phyloP scores from a whole-genome alignment of 2,888 invertebrate species.

The Hoplodrina ambigua region DNA sequence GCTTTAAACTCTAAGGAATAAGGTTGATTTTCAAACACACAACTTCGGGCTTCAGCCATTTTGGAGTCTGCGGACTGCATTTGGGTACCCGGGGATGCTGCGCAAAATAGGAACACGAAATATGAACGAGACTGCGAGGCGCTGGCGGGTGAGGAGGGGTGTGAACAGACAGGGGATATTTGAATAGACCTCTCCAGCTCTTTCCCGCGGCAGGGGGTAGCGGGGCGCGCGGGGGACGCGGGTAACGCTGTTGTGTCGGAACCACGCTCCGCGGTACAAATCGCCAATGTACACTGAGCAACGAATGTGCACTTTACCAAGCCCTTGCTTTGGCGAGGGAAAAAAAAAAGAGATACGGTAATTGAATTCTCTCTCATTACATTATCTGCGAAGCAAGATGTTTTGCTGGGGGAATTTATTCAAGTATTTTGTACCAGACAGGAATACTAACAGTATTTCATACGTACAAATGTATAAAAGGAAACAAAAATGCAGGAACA shows the following conservation, averaged over 20 bases:
- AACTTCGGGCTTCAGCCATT: constrained; percentile 72
- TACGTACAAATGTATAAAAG: constrained; percentile 29
- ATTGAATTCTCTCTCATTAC: constrained; percentile 88
- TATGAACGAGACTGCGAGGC: constrained; percentile 91
- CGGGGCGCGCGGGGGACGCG: constrained; percentile 67
- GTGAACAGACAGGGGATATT: constrained; percentile 88
- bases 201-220: constrained; percentile 77
- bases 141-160: constrained; percentile 87
- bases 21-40: constrained; percentile 62
- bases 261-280: constrained; percentile 83
- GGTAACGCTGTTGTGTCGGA: constrained; percentile 88
- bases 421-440: constrained; percentile 64
- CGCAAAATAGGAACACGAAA: constrained; percentile 91
- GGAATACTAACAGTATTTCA: constrained; percentile 56
- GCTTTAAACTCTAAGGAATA: constrained; percentile 58
- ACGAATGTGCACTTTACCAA: constrained; percentile 87
- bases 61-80: constrained; percentile 87
- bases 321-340: constrained; percentile 69
- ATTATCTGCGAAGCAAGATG: constrained; percentile 83
- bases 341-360: constrained; percentile 84
- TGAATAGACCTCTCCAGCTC: constrained; percentile 88
- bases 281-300: constrained; percentile 85
- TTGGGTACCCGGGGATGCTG: constrained; percentile 91
- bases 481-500: constrained; percentile 14
- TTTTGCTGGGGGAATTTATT: constrained; percentile 70